Evolutionary conservation across 2,797 vertebrate species (phyloP).

Genomic region (Oophaga sylvatica): DNA sequence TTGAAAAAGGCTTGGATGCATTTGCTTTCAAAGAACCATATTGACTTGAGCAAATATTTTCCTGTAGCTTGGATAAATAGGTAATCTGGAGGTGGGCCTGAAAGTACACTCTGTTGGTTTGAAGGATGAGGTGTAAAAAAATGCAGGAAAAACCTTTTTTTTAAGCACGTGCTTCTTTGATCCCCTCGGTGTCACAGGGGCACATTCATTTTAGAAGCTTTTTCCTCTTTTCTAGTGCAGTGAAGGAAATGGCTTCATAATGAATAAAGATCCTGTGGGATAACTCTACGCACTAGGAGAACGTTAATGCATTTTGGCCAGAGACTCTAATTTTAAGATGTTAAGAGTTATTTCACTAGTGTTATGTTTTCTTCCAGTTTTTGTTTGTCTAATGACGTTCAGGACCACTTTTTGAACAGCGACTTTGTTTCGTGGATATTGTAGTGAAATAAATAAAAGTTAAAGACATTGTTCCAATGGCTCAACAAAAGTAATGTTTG

Average conservation of each 20-base stretch:
- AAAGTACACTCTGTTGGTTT: slow-evolving; percentile 31
- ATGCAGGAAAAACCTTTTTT: not conserved
- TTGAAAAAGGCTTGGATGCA: slow-evolving; percentile 6
- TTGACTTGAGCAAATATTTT: slow-evolving; percentile 50
- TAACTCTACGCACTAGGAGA: not conserved
- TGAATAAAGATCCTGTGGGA: not conserved
- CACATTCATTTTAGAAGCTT: slow-evolving; percentile 21
- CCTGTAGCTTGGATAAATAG: slow-evolving; percentile 37
- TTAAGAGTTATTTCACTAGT: not conserved
- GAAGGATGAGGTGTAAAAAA: not conserved
- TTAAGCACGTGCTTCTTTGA: slow-evolving; percentile 25
- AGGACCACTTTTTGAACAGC: not conserved
- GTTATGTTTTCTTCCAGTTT: not conserved
- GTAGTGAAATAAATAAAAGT: not conserved
- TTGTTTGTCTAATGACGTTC: not conserved
- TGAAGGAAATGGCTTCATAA: not conserved
- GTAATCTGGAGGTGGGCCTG: slow-evolving; percentile 22
- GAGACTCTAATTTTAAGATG: not conserved
- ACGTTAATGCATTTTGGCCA: not conserved
- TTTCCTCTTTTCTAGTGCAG: not conserved
- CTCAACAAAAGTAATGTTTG: not conserved
- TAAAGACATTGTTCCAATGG: not conserved
- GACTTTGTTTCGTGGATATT: not conserved
- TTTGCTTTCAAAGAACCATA: slow-evolving; percentile 40
- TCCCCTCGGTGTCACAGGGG: not conserved